phyloP scores from a whole-genome alignment of 2,797 vertebrate species.

The Percopsis omiscomaycus region DNA sequence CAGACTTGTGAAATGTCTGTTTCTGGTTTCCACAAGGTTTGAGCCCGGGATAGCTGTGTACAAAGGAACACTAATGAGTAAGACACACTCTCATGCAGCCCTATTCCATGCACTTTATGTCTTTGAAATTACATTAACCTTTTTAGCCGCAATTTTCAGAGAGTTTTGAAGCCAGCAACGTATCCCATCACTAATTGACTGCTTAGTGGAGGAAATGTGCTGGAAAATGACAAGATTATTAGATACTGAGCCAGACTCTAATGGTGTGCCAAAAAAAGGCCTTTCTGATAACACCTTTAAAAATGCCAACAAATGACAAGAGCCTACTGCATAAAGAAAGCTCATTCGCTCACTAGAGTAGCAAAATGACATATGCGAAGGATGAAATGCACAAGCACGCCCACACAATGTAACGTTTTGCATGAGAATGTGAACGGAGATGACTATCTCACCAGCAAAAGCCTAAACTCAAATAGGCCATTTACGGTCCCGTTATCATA shows the following conservation, averaged over 20 bases:
- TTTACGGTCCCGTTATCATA: slow-evolving; percentile 64
- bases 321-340: slow-evolving; percentile 1
- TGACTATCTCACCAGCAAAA: slow-evolving; percentile 45
- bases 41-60: slow-evolving; percentile 36
- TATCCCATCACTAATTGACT: slow-evolving; percentile 77
- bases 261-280: slow-evolving; percentile 66
- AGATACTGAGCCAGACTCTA: slow-evolving; percentile 68
- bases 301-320: slow-evolving; percentile 56
- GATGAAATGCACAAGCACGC: slow-evolving; percentile 28
- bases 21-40: slow-evolving; percentile 47
- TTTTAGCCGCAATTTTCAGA: slow-evolving; percentile 65
- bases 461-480: slow-evolving; percentile 37
- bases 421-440: slow-evolving; percentile 54
- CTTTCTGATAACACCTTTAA: slow-evolving; percentile 60
- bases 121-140: slow-evolving; percentile 76
- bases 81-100: slow-evolving; percentile 50
- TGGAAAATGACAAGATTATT: slow-evolving; percentile 79
- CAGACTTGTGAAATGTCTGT: slow-evolving; percentile 22
- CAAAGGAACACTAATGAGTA: slow-evolving; percentile 57
- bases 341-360: background rate
- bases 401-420: slow-evolving; percentile 42
- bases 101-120: slow-evolving; percentile 63
- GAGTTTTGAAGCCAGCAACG: slow-evolving; percentile 62
- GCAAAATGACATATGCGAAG: slow-evolving; percentile 17
- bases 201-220: slow-evolving; percentile 75